These are phyloP conservation scores for Liparis tanakae DNA, from an alignment of 2,797 vertebrate species.

Conservation along the genomic window DNA sequence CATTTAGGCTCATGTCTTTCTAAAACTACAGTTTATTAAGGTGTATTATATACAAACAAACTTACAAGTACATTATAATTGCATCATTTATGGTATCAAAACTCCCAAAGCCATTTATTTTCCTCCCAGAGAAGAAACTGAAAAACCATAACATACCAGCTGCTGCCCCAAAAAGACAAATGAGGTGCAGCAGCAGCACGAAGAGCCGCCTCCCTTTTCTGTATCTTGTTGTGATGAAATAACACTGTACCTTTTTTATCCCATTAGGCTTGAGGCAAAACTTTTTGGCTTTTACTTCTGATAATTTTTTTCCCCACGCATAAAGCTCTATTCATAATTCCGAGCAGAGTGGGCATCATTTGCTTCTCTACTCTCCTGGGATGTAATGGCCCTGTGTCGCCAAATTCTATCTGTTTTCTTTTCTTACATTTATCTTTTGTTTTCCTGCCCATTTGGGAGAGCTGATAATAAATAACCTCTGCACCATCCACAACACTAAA, in stretches of 20 bases:
- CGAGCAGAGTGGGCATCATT: neutral
- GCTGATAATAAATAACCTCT: constrained; percentile 10
- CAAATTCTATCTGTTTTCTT: neutral
- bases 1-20: neutral
- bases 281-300: neutral
- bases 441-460: constrained; percentile 2
- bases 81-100: neutral
- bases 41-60: neutral
- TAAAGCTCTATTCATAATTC: neutral
- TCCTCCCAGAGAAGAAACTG: neutral
- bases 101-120: neutral
- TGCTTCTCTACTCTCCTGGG: neutral
- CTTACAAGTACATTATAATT: neutral
- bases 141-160: neutral
- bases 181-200: neutral
- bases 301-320: neutral
- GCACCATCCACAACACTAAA: constrained; percentile 1
- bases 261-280: neutral
- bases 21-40: neutral
- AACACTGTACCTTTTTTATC: neutral
- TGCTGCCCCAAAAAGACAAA: neutral
- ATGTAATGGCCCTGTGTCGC: constrained; percentile 1
- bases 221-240: neutral
- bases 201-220: neutral
- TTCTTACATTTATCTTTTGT: constrained; percentile 10